A percentile compares a stretch with the other conserved stretches of the same genome.
Evolutionary conservation across 2,113 vertebrate species (phyloP).

Genomic region (Ariopsis seemanni): DNA sequence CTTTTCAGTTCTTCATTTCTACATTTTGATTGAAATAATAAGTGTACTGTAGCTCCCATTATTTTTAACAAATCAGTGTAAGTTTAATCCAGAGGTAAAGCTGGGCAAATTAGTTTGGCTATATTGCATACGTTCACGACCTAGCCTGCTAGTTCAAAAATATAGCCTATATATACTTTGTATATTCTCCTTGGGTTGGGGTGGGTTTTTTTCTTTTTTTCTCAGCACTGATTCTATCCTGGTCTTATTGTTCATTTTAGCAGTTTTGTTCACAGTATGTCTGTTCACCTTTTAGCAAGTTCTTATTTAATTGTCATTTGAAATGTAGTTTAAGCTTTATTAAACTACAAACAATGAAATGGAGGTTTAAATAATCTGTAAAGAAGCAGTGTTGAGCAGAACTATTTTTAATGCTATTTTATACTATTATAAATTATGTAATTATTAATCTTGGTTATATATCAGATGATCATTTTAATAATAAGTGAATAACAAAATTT

Average conservation of each 20-base stretch:
- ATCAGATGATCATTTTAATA: not conserved
- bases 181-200: not conserved
- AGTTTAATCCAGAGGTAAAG: not conserved
- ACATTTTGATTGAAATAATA: too few relatives aligned
- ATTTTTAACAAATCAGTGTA: too few relatives aligned
- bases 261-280: not conserved
- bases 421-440: not conserved
- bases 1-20: too few relatives aligned
- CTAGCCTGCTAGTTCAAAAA: not conserved
- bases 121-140: not conserved
- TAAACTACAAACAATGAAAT: not conserved
- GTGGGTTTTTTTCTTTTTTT: not conserved
- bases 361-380: not conserved
- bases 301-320: not conserved
- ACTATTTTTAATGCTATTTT: not conserved
- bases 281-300: not conserved
- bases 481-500: not conserved
- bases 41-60: too few relatives aligned
- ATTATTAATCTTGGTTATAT: conserved; percentile 6
- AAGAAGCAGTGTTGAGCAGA: not conserved
- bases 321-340: not conserved
- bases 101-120: not conserved
- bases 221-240: not conserved
- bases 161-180: not conserved
- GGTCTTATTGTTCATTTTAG: not conserved